These are phyloP conservation scores for Ochropleura plecta DNA, from an alignment of 2,888 invertebrate genomes.

Conservation along the genomic window DNA sequence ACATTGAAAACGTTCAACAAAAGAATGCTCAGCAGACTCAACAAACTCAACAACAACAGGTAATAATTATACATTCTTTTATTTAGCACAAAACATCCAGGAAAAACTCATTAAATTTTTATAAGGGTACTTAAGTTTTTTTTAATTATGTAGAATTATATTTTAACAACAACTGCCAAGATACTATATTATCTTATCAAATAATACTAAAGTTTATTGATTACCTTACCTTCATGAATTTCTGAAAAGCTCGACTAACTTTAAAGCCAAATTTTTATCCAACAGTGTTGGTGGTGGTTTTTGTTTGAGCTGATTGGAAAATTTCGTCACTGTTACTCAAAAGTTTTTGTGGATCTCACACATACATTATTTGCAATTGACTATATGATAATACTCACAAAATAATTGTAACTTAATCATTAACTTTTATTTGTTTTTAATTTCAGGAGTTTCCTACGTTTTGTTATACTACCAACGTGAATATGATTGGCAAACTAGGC, in stretches of 20 bases:
- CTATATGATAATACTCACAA: background rate
- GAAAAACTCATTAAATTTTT: background rate
- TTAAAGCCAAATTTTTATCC: background rate
- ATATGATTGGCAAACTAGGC: constrained; percentile 92
- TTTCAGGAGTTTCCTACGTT: constrained; percentile 92
- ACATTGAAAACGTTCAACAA: constrained; percentile 91
- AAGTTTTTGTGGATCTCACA: background rate
- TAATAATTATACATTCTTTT: constrained; percentile 20
- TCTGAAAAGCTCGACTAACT: background rate
- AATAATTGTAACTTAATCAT: background rate
- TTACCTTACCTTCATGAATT: background rate
- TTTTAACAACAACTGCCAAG: background rate
- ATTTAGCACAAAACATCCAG: background rate
- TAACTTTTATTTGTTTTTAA: constrained; percentile 16
- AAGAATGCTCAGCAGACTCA: constrained; percentile 89
- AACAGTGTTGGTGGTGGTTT: background rate
- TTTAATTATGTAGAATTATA: too few species aligned
- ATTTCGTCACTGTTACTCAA: background rate
- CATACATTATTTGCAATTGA: background rate
- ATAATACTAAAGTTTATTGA: background rate
- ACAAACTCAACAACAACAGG: constrained; percentile 76
- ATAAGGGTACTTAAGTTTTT: background rate
- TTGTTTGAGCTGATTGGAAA: background rate
- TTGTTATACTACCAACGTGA: constrained; percentile 93
- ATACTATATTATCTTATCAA: background rate